These are phyloP conservation scores for Drosophila bocki DNA, from an alignment of 1,140 invertebrate genomes.

Conservation along the genomic window DNA sequence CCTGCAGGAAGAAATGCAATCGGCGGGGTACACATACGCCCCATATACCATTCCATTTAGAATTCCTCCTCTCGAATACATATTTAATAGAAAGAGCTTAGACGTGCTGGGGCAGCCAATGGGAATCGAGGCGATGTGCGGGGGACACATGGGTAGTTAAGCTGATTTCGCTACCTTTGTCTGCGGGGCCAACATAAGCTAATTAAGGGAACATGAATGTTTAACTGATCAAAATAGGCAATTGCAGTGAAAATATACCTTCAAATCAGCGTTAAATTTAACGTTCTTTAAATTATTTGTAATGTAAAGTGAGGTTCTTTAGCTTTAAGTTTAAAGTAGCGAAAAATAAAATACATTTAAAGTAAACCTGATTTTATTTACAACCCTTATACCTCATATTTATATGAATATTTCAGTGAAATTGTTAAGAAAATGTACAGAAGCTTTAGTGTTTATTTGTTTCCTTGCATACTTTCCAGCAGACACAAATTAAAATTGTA, in stretches of 20 bases:
- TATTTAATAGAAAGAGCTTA: slow-evolving; percentile 60
- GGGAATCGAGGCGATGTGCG: neutral
- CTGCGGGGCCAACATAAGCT: slow-evolving; percentile 38
- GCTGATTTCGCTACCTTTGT: slow-evolving; percentile 48
- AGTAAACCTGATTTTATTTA: neutral
- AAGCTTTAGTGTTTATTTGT: neutral
- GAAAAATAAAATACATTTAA: neutral
- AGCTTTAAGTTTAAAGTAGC: neutral
- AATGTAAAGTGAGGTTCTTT: no score
- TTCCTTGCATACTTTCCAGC: neutral
- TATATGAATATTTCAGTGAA: neutral
- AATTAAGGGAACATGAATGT: slow-evolving; percentile 50
- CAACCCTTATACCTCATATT: neutral
- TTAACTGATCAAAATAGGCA: slow-evolving; percentile 27
- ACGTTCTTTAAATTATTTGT: neutral
- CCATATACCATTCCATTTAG: neutral
- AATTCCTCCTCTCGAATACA: slow-evolving; percentile 30
- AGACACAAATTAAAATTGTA: neutral
- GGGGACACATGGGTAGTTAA: slow-evolving; percentile 33
- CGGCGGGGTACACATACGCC: slow-evolving; percentile 12
- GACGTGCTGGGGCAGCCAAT: slow-evolving; percentile 23
- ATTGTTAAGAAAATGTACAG: neutral
- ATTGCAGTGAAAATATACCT: slow-evolving; percentile 8
- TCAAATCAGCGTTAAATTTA: neutral
- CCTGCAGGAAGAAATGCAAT: slow-evolving; percentile 50